Percentiles rank a stretch among this genome's conserved stretches.
These are phyloP conservation scores for Pyrgilauda ruficollis DNA, from an alignment of 2,113 vertebrate genomes.

Conservation along the genomic window DNA sequence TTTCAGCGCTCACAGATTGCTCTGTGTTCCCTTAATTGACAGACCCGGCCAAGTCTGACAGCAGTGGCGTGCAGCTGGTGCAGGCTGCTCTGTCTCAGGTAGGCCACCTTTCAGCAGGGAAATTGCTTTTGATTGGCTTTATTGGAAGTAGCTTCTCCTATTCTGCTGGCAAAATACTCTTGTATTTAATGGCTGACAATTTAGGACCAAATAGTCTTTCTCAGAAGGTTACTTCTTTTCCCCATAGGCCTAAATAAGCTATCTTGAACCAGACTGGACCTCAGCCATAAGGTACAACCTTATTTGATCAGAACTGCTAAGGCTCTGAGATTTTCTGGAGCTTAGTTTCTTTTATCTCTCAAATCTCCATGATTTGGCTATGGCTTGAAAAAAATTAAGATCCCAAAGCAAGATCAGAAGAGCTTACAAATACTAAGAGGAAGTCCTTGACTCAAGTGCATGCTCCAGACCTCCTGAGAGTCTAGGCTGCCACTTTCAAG, in stretches of 20 bases:
- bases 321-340: background rate
- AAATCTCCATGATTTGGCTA: background rate
- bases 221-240: background rate
- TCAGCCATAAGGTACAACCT: background rate
- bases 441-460: background rate
- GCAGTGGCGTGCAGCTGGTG: slow-evolving; percentile 84
- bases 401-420: background rate
- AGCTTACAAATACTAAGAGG: background rate
- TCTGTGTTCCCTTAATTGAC: slow-evolving; percentile 92
- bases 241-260: background rate
- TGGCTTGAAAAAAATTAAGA: background rate
- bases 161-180: slow-evolving; percentile 33
- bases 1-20: slow-evolving; percentile 91
- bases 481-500: background rate
- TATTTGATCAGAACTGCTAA: background rate
- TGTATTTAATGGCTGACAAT: background rate
- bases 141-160: slow-evolving; percentile 69
- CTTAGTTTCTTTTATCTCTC: background rate
- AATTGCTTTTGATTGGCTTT: slow-evolving; percentile 82
- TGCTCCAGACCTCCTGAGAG: background rate
- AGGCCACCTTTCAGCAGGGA: slow-evolving; percentile 87
- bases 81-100: slow-evolving; percentile 73
- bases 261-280: background rate
- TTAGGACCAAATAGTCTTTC: background rate
- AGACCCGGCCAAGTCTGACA: slow-evolving; percentile 82